Conservation (phyloP, 2,888 invertebrate genomes). For the Halocaridina rubra region DNA sequence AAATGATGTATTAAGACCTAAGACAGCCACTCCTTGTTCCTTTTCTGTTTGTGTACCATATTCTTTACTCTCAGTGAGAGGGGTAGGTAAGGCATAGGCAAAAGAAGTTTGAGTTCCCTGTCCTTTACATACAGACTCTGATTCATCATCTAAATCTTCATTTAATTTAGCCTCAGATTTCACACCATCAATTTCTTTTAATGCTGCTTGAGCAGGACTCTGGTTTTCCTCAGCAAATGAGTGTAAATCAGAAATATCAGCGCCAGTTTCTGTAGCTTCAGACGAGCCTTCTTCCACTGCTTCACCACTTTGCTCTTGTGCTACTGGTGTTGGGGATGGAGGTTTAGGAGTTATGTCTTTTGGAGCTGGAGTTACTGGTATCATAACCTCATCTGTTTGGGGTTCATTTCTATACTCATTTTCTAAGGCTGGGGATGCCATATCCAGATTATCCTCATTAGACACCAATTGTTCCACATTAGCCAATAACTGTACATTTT, state of each 20-base stretch:
- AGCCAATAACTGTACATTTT: too few species aligned
- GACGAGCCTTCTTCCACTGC: constrained; percentile 50
- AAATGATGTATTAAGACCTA: constrained; percentile 49
- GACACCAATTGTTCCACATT: too few species aligned
- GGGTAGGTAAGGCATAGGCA: not conserved
- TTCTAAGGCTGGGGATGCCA: too few species aligned
- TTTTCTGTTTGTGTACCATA: constrained; percentile 55
- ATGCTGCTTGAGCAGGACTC: not conserved
- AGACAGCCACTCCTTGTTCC: constrained; percentile 43
- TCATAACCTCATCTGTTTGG: not conserved
- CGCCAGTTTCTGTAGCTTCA: constrained; percentile 62
- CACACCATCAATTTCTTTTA: not conserved
- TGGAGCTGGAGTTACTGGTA: not conserved
- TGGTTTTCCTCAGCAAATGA: constrained; percentile 59
- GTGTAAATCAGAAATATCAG: constrained; percentile 53
- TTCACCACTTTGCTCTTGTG: constrained; percentile 18
- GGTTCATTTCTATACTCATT: not conserved
- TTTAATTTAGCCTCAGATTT: not conserved
- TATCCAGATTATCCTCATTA: too few species aligned
- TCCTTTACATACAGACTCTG: not conserved
- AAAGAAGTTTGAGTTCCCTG: constrained; percentile 26
- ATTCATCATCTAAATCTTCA: not conserved
- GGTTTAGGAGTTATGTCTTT: constrained; percentile 22
- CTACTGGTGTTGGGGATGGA: not conserved
- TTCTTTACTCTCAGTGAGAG: constrained; percentile 22